Base-by-base conservation (phyloP, 2,797 vertebrate species). In the Chromis chromis region DNA sequence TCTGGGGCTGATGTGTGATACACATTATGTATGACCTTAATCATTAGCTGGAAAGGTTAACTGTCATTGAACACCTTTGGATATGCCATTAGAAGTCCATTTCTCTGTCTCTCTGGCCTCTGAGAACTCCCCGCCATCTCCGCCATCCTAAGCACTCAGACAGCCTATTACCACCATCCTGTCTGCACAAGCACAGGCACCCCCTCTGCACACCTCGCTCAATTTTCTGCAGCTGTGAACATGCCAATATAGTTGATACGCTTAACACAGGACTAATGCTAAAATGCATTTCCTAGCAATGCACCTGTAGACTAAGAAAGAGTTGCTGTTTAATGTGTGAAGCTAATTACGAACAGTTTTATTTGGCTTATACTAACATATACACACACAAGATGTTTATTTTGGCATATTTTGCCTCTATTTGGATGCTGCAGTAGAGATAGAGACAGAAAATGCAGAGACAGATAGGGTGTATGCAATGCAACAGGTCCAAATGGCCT, bases 171-270 rank as follows among this genome's bases (percentile, higher is more conserved):
- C 88, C 87, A 74, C 63, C 71, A 68, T 65, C 82, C 83, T 72
- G 87, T 83, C 81, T 81, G 71, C 81, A 78, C 77, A 56, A 42
- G 16, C 40, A 17, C 73, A 69, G 48, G 48, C 64, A 70, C 55
- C 60, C 46, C 65, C 78, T 58, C 79, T 22, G 66, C 81, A 86
- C 86, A 87, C 74, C 88, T 88, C 84, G 84, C 83, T 92, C 91
- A 91, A 94, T 94, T 94, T 94, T 93, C 91, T 90, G 93, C 93
- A 85, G 89, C 86, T 86, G 85, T 93, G 93, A 91, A 88, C 93
- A 92, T 86, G 85, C 84, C 89, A 91, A 84, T 90, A 91, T 79
- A 82, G 87, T 75, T 88, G 88, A 93, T 84, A 86, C 33, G 79
- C 87, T 89, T 85, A 92, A 87, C 75, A 85, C 69, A 52, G 31